Evolutionary conservation across 2,797 vertebrate genomes (phyloP).

Genomic region (Hoplostethus mediterraneus): DNA sequence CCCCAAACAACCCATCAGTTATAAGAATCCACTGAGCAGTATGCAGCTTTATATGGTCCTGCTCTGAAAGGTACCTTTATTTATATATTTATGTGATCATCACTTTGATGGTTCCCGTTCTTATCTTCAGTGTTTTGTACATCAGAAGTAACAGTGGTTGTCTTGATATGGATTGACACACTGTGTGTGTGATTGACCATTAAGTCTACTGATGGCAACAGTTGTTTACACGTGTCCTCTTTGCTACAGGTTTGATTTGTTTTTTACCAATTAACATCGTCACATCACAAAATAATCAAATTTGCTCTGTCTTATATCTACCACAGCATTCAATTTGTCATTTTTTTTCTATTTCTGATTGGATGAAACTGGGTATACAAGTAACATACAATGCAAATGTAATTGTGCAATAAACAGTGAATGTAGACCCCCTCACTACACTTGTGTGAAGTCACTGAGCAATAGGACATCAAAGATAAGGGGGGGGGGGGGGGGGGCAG

Average conservation of each 20-base stretch:
- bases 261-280: slow-evolving; percentile 16
- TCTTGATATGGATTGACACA: background rate
- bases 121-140: slow-evolving; percentile 25
- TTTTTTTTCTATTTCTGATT: slow-evolving; percentile 49
- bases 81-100: slow-evolving; percentile 32
- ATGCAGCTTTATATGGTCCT: slow-evolving; percentile 37
- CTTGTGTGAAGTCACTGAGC: slow-evolving; percentile 50
- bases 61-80: slow-evolving; percentile 27
- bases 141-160: background rate
- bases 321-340: slow-evolving; percentile 9
- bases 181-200: slow-evolving; percentile 8
- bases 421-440: slow-evolving; percentile 69
- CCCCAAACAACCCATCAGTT: slow-evolving; percentile 23
- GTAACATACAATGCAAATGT: slow-evolving; percentile 48
- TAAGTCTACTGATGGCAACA: slow-evolving; percentile 14
- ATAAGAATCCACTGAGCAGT: slow-evolving; percentile 29
- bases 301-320: slow-evolving; percentile 9
- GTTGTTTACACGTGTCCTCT: slow-evolving; percentile 43
- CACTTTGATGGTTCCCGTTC: slow-evolving; percentile 32
- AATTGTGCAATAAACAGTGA: slow-evolving; percentile 85
- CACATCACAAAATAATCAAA: background rate
- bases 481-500: background rate
- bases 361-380: slow-evolving; percentile 37
- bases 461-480: too few relatives aligned
- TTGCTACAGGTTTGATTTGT: slow-evolving; percentile 57